Evolutionary conservation across 64 coral and sea anemone genomes (phyloP), one percentile per base, ranked within the genome.

Genomic region (Montipora sp.): DNA sequence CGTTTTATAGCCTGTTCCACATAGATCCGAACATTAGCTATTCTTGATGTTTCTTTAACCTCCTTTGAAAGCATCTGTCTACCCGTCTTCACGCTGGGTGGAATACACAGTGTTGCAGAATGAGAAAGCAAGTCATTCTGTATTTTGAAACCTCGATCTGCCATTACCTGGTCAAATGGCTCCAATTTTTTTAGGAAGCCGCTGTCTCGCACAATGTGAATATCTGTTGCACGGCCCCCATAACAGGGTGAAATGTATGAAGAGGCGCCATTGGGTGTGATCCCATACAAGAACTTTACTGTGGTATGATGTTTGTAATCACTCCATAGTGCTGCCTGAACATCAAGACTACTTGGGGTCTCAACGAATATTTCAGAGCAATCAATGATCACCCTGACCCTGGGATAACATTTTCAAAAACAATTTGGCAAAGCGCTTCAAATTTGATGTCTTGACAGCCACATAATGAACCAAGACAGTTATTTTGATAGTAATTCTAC

Each of bases 91-190:
- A 79, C 50, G 5, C 47, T 79, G 22, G 77, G 87, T 23, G 89
- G 45, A 5, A 90, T 80, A 15, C 75, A 8, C 15, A 90, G 77
- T 24, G 77, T 67, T 53, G 57, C 59, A 24, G 77, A 78, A 57
- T 81, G 78, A 53, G 67, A 90, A 50, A 78, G 75, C 68, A 81
- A 78, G 77, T 79, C 6, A 70, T 81, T 78, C 43, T 81, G 43
- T 12, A 90, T 90, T 51, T 90, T 90, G 48, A 81, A 90, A 19
- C 89, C 77, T 36, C 90, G 49, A 68, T 92, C 90, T 76, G 80
- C 80, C 55, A 84, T 92, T 7, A 92, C 90, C 43, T 77, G 80
- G 18, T 92, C 90, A 59, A 71, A 51, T 15, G 80, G 90, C 73
- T 92, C 65, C 55, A 92, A 36, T 8, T 75, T 16, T 19, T 77